These are phyloP conservation scores for Melanerpes aurifrons DNA, from an alignment of 2,113 vertebrate species.

Conservation along the genomic window DNA sequence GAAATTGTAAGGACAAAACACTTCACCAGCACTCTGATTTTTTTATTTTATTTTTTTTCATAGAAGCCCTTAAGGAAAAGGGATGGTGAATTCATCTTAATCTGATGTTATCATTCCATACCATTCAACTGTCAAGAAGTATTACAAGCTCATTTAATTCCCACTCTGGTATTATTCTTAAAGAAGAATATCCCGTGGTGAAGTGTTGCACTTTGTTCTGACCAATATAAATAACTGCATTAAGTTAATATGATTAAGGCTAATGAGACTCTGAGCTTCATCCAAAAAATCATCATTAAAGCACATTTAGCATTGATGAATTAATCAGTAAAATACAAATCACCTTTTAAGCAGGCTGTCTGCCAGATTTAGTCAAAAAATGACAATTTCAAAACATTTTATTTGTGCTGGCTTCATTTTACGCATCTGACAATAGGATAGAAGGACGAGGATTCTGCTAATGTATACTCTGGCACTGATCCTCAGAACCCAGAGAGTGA, in stretches of 20 bases:
- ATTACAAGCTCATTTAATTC: slow-evolving; percentile 6
- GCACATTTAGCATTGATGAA: slow-evolving; percentile 60
- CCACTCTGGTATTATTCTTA: neutral
- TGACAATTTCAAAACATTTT: slow-evolving; percentile 17
- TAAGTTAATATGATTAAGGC: slow-evolving; percentile 62
- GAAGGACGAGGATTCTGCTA: neutral
- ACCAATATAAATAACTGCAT: slow-evolving; percentile 61
- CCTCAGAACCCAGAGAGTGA: neutral
- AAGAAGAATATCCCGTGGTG: slow-evolving; percentile 20
- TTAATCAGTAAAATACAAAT: slow-evolving; percentile 70
- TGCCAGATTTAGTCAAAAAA: slow-evolving; percentile 51
- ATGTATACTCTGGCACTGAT: neutral
- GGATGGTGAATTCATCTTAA: neutral
- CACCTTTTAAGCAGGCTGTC: slow-evolving; percentile 52
- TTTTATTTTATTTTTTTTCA: neutral
- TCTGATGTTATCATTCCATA: neutral
- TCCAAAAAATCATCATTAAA: slow-evolving; percentile 65
- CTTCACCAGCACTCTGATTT: neutral
- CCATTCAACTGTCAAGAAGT: neutral
- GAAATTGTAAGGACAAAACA: neutral
- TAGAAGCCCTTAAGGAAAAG: neutral
- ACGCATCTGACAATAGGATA: neutral
- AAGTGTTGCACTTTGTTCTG: slow-evolving; percentile 64
- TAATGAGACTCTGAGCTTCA: slow-evolving; percentile 70
- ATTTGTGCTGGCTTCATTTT: neutral